Percentiles rank a stretch among this genome's conserved stretches.
Evolutionary conservation across 2,113 vertebrate species (phyloP).

Genomic region (Leuciscus idus): DNA sequence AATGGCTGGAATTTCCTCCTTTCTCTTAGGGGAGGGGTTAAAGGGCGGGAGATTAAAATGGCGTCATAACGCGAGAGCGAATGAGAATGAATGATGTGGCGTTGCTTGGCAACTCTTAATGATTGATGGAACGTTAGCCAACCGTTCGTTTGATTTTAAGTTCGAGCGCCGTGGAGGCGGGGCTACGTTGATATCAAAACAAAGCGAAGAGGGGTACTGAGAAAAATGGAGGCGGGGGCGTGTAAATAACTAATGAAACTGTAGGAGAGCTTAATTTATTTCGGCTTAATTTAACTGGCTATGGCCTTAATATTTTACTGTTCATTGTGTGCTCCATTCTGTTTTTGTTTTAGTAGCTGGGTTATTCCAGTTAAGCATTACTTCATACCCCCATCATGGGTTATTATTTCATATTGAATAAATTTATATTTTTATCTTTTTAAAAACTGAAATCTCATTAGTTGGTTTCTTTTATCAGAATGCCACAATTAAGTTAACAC

Average conservation of each 20-base stretch:
- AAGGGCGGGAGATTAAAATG: conserved; percentile 31
- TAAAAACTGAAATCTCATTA: background rate
- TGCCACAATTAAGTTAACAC: background rate
- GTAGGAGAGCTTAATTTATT: background rate
- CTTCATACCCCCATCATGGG: background rate
- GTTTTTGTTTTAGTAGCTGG: background rate
- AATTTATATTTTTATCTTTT: background rate
- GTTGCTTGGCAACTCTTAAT: conserved; percentile 3
- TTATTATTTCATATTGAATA: background rate
- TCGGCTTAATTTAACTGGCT: background rate
- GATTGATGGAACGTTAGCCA: conserved; percentile 65
- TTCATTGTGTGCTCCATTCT: background rate
- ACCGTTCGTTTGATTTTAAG: conserved; percentile 32
- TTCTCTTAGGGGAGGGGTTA: conserved; percentile 57
- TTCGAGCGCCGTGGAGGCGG: conserved; percentile 58
- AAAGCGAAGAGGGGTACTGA: conserved; percentile 64
- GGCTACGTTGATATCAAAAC: conserved; percentile 71
- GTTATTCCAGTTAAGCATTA: background rate
- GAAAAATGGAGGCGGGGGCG: conserved; percentile 54
- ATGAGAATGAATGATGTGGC: conserved; percentile 27
- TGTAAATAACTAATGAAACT: conserved; percentile 40
- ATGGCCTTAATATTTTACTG: background rate
- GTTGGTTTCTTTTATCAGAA: background rate
- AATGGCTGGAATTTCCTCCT: conserved; percentile 70
- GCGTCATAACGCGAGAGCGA: conserved; percentile 59